Evolutionary conservation across 2,888 invertebrate genomes (phyloP), one percentile per base, ranked within the genome.

Genomic region (Epistrophella euchroma): DNA sequence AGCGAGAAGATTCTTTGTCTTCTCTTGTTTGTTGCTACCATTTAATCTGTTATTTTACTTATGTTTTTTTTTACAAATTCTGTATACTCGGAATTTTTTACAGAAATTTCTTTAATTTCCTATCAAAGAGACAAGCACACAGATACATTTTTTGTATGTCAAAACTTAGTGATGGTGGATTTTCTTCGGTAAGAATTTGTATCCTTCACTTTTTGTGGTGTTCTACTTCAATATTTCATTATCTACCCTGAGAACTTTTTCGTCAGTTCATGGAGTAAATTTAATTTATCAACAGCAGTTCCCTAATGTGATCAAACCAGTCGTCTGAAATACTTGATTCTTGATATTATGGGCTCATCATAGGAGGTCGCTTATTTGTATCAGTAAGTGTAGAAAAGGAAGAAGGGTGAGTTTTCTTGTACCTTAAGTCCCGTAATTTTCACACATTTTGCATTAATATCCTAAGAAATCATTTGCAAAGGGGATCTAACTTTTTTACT

Each of bases 171-270:
- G 68, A 83, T 83, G 70, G 55, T 58, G 62, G 56, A 43, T 71
- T 71, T 66, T 71, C 64, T 35, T 71, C 19, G n/a, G 37, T 60
- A 68, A 37, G n/a, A 47, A 64, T 84, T 70, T 78, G 32, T 64
- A 45, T 79, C 56, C 60, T 35, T 45, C 28, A 11, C 43, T 79
- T 60, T 79, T 74, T 71, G 17, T 35, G n/a, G 40, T 56, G 6
- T 81, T 81, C 62, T 75, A 75, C 71, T 68, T 75, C 58, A 84
- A 89, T 90, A 89, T 91, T 91, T 90, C 91, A 91, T 91, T 91
- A 91, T 91, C 91, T 90, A 91, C 91, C 91, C 91, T 91, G 91
- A 91, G 91, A 91, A 91, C 91, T 91, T 91, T 91, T 91, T 91
- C 89, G 75, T 19, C 64, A 50, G 64, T 28, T 58, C 32, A 35